Evolutionary conservation across 2,888 invertebrate species (phyloP).

Genomic region (Drosophila leonis): DNA sequence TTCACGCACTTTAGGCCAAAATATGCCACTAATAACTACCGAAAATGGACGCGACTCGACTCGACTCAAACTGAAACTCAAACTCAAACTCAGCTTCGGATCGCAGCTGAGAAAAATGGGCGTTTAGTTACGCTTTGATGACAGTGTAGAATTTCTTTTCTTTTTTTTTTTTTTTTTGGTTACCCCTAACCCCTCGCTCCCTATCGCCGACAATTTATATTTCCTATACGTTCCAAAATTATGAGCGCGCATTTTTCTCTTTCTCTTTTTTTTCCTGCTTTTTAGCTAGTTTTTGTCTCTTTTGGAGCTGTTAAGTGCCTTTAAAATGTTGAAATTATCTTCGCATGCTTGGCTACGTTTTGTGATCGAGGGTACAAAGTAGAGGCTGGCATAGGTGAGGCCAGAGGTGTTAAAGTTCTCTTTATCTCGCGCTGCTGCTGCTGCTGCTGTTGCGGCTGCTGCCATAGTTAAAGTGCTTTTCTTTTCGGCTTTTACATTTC

Average conservation of each 20-base stretch:
- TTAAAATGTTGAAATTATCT: slow-evolving; percentile 72
- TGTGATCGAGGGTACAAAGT: slow-evolving; percentile 40
- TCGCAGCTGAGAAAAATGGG: slow-evolving; percentile 78
- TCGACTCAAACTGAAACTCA: slow-evolving; percentile 1
- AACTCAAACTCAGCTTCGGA: slow-evolving; percentile 18
- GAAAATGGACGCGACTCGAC: slow-evolving; percentile 66
- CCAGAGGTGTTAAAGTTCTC: slow-evolving; percentile 69
- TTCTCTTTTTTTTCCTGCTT: slow-evolving; percentile 15
- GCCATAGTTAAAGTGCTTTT: slow-evolving; percentile 53
- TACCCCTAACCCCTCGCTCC: slow-evolving; percentile 25
- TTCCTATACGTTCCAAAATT: slow-evolving; percentile 61
- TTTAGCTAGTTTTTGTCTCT: slow-evolving; percentile 18
- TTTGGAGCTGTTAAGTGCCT: slow-evolving; percentile 68
- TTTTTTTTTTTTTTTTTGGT: slow-evolving; percentile 19
- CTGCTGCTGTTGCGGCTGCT: slow-evolving; percentile 35
- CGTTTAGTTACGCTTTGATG: slow-evolving; percentile 85
- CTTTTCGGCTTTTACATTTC: slow-evolving; percentile 29
- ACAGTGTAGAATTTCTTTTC: slow-evolving; percentile 81
- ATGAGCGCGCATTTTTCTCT: slow-evolving; percentile 57
- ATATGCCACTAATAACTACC: slow-evolving; percentile 82
- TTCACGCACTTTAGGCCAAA: slow-evolving; percentile 82
- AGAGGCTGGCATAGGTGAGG: slow-evolving; percentile 13
- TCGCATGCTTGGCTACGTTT: slow-evolving; percentile 66
- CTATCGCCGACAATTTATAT: slow-evolving; percentile 66
- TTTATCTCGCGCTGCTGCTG: slow-evolving; percentile 44